Evolutionary conservation across 2,888 invertebrate genomes (phyloP).

Genomic region (Melanargia galathea): DNA sequence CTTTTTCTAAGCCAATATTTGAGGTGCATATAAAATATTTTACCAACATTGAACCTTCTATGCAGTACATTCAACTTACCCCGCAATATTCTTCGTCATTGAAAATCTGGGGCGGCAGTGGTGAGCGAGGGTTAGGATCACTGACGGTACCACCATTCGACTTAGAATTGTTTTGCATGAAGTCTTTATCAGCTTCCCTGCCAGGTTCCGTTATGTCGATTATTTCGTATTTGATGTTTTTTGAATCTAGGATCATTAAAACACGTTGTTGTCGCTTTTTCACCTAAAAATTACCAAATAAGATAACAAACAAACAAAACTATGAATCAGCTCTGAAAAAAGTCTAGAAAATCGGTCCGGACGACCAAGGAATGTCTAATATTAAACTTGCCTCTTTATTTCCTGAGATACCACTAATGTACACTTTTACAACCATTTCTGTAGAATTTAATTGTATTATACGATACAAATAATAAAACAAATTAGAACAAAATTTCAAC

Average conservation of each 20-base stretch:
- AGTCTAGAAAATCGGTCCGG: constrained; percentile 64
- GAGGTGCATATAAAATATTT: not conserved
- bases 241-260: constrained; percentile 95
- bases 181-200: constrained; percentile 92
- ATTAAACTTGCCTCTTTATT: constrained; percentile 93
- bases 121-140: constrained; percentile 88
- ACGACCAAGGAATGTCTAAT: constrained; percentile 67
- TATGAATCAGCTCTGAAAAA: constrained; percentile 68
- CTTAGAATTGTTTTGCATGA: constrained; percentile 94
- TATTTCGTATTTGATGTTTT: constrained; percentile 92
- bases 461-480: constrained; percentile 58
- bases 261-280: constrained; percentile 98
- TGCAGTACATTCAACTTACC: constrained; percentile 78
- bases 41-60: too few relatives aligned
- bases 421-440: constrained; percentile 94
- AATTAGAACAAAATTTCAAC: constrained; percentile 59
- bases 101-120: constrained; percentile 97
- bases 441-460: constrained; percentile 49
- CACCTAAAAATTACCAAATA: constrained; percentile 85
- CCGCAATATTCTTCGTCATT: constrained; percentile 96
- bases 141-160: constrained; percentile 88
- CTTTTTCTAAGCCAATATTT: not conserved
- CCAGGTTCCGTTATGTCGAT: constrained; percentile 98
- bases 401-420: constrained; percentile 95
- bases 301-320: constrained; percentile 50